These are phyloP conservation scores for Rhea pennata DNA, from an alignment of 2,113 vertebrate genomes.

Conservation along the genomic window DNA sequence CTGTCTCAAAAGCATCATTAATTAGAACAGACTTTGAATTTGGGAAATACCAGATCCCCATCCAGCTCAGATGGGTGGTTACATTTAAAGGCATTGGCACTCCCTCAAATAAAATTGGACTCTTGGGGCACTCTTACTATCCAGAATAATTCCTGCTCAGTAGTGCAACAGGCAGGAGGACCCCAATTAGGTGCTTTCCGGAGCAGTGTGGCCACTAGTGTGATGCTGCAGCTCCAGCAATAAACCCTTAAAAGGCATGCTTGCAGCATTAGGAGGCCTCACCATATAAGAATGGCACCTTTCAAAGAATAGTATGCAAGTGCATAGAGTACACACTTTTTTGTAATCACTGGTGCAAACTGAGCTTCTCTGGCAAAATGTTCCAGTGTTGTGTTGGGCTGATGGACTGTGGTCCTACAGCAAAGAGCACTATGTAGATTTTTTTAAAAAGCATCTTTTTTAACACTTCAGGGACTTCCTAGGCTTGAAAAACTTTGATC, in stretches of 20 bases:
- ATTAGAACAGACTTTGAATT: neutral
- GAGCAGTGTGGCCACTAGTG: rapidly evolving
- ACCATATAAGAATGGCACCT: neutral
- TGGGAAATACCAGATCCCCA: neutral
- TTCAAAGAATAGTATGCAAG: neutral
- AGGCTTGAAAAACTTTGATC: neutral
- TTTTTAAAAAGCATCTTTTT: neutral
- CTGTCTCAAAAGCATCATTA: neutral
- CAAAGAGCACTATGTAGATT: neutral
- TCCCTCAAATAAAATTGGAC: neutral
- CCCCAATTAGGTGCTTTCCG: neutral
- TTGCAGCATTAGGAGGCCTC: neutral
- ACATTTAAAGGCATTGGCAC: neutral
- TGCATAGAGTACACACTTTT: neutral
- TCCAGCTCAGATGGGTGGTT: neutral
- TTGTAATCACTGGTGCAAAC: neutral
- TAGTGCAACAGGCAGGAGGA: rapidly evolving
- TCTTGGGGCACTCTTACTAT: neutral
- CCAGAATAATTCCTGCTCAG: neutral
- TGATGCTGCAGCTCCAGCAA: neutral
- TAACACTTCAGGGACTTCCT: neutral
- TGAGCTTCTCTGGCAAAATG: neutral
- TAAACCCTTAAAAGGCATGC: neutral
- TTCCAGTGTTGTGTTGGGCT: neutral
- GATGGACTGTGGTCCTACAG: neutral